Evolutionary conservation across 2,113 vertebrate species (phyloP).

Genomic region (Micronycteris hirsuta): DNA sequence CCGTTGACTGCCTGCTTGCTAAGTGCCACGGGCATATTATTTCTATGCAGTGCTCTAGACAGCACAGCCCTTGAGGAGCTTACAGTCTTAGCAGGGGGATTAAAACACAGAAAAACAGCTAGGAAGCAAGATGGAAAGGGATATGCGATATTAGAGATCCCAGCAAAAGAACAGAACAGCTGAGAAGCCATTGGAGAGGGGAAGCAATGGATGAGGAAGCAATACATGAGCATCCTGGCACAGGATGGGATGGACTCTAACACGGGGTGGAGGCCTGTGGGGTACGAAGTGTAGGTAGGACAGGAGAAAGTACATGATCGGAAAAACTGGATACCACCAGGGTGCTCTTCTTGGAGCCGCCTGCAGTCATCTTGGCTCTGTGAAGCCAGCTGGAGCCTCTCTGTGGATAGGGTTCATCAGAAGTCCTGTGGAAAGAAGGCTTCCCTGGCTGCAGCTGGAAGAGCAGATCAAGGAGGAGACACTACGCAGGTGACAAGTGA

Average conservation of each 20-base stretch:
- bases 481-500: neutral
- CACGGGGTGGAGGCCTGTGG: fast-evolving
- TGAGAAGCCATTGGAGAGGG: neutral
- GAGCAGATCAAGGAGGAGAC: neutral
- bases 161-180: neutral
- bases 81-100: neutral
- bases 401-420: neutral
- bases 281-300: neutral
- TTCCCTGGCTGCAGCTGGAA: neutral
- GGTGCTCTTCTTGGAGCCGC: neutral
- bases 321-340: neutral
- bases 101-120: neutral
- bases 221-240: neutral
- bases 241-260: neutral
- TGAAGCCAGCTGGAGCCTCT: neutral
- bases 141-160: neutral
- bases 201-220: neutral
- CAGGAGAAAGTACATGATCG: neutral
- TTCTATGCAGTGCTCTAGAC: neutral
- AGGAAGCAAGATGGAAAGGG: neutral
- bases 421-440: neutral
- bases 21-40: neutral
- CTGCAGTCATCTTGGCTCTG: neutral
- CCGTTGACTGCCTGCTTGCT: neutral
- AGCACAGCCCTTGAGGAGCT: neutral